Conservation (phyloP, 2,113 vertebrate genomes). For the Charadrius vociferus region DNA sequence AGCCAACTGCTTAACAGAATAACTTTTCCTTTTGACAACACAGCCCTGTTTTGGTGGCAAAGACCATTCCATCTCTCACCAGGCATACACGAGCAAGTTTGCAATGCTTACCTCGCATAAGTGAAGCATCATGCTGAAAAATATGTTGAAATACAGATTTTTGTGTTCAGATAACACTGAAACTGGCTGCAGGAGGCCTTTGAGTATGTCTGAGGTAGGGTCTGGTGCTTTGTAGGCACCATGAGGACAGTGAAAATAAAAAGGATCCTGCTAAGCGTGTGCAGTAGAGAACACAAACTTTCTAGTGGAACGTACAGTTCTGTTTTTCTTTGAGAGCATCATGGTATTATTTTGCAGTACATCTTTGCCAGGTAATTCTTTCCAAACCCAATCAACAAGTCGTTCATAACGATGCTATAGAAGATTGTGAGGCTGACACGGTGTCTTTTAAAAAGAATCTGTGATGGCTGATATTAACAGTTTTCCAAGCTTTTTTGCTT, state of each 20-base stretch:
- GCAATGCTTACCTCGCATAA: neutral
- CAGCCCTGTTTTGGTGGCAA: neutral
- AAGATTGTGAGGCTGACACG: neutral
- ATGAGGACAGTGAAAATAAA: neutral
- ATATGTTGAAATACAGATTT: neutral
- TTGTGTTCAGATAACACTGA: neutral
- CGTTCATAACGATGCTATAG: neutral
- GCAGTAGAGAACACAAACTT: neutral
- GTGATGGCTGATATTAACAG: neutral
- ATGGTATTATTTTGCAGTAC: neutral
- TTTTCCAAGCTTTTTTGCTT: conserved; percentile 15
- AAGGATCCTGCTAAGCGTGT: neutral
- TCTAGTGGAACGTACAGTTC: neutral
- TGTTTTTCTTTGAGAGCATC: neutral
- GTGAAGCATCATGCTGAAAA: neutral
- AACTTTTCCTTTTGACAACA: neutral
- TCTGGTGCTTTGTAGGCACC: neutral
- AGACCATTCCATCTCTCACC: neutral
- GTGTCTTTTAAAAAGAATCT: neutral
- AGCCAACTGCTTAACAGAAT: neutral
- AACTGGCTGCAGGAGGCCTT: neutral
- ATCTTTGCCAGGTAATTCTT: neutral
- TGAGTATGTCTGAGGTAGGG: neutral
- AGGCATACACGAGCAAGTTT: neutral
- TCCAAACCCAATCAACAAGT: neutral